phyloP scores from a whole-genome alignment of 2,888 invertebrate genomes.

The Trypoxylon attenuatum region DNA sequence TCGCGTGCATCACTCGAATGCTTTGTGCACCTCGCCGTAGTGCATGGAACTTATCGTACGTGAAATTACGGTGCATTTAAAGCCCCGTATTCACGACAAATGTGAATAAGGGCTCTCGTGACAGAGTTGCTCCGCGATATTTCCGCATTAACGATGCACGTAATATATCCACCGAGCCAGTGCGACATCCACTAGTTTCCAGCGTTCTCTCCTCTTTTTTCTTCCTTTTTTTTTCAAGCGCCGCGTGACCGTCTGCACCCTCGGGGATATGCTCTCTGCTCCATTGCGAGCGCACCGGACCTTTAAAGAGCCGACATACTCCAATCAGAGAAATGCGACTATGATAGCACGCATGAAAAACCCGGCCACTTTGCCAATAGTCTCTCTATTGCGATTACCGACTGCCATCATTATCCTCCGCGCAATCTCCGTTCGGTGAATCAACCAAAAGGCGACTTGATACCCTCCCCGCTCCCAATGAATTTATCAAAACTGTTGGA shows the following conservation, averaged over 20 bases:
- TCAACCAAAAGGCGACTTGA: too few relatives aligned
- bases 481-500: too few relatives aligned
- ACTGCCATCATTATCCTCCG: background rate
- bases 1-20: constrained; percentile 29
- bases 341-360: background rate
- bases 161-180: constrained; percentile 25
- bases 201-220: background rate
- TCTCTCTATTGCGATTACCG: background rate
- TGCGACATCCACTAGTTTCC: constrained; percentile 2
- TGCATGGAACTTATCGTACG: constrained; percentile 37
- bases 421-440: too few relatives aligned
- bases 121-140: constrained; percentile 34
- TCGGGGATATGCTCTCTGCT: background rate
- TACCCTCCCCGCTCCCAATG: too few relatives aligned
- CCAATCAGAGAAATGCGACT: constrained; percentile 28
- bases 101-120: constrained; percentile 39
- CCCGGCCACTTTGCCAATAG: too few relatives aligned
- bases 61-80: constrained; percentile 44
- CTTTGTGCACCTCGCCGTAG: constrained; percentile 17
- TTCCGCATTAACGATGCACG: constrained; percentile 42
- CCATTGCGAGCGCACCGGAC: background rate
- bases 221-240: background rate
- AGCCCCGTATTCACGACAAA: constrained; percentile 40
- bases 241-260: background rate
- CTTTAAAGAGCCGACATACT: constrained; percentile 2